A percentile compares a stretch with the other conserved stretches of the same genome.
Evolutionary conservation across 2,888 invertebrate species (phyloP).

Genomic region (Cantharis lateralis): DNA sequence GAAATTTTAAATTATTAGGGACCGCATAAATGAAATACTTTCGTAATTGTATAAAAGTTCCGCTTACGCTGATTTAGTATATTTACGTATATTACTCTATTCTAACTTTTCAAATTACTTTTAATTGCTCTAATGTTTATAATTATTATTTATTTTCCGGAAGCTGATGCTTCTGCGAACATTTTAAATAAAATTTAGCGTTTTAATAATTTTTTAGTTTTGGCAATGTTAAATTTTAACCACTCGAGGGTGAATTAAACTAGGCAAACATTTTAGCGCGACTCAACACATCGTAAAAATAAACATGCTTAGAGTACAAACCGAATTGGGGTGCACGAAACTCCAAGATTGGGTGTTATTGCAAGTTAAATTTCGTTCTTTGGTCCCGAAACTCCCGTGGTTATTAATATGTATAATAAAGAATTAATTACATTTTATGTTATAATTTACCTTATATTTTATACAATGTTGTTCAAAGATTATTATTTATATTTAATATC

Average conservation of each 20-base stretch:
- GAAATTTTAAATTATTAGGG: neutral
- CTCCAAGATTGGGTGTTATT: neutral
- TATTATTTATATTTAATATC: neutral
- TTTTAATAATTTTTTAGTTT: neutral
- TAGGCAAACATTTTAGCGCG: neutral
- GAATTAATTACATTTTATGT: neutral
- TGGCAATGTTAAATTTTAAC: neutral
- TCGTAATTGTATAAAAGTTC: neutral
- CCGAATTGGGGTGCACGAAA: neutral
- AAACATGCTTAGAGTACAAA: neutral
- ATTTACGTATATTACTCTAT: neutral
- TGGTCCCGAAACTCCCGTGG: neutral
- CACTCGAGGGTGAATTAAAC: neutral
- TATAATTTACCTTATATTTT: too few relatives aligned
- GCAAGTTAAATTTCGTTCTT: neutral
- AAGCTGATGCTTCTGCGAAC: neutral
- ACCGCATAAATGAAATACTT: neutral
- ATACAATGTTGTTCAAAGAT: too few relatives aligned
- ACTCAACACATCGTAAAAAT: neutral
- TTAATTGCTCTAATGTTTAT: neutral
- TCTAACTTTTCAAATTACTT: neutral
- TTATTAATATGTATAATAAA: neutral
- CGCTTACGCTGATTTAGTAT: neutral
- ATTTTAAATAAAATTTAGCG: neutral
- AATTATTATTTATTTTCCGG: neutral